Evolutionary conservation across 2,113 vertebrate species (phyloP).

Genomic region (Dipodomys ordii): DNA sequence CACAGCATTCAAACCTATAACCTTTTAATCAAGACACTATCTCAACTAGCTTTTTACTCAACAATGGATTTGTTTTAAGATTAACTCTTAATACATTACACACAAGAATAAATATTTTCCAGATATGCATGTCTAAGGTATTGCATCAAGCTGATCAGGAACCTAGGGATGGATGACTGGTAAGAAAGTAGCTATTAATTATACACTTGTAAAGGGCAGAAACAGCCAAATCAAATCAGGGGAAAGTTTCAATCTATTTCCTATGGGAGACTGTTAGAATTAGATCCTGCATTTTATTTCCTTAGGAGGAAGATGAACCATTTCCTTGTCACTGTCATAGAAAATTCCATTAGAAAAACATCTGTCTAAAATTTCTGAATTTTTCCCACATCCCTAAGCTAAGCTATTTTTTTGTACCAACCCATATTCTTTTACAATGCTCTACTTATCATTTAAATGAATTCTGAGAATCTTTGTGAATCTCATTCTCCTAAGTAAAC

Average conservation of each 20-base stretch:
- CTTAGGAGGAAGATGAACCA: conserved; percentile 25
- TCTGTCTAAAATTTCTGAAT: conserved; percentile 1
- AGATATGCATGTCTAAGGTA: not conserved
- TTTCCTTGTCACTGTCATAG: conserved; percentile 27
- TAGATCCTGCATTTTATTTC: conserved; percentile 17
- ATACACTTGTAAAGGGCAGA: conserved; percentile 39
- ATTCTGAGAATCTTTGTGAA: not conserved
- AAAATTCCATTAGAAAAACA: conserved; percentile 52
- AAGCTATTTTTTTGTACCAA: conserved; percentile 11
- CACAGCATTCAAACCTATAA: conserved; percentile 15
- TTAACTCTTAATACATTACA: not conserved
- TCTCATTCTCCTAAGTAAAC: not conserved
- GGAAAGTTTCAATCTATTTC: conserved; percentile 26
- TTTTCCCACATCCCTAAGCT: conserved; percentile 24
- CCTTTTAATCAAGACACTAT: not conserved
- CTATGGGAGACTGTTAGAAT: conserved; percentile 41
- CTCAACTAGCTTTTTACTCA: conserved; percentile 10
- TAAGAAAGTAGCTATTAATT: not conserved
- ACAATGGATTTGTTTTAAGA: not conserved
- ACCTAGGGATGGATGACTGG: not conserved
- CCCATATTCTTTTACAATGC: not conserved
- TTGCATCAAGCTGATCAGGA: conserved; percentile 1
- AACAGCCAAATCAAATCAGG: conserved; percentile 40
- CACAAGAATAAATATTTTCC: not conserved
- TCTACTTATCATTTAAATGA: not conserved